phyloP scores from a whole-genome alignment of 2,888 invertebrate species.

The Tipula helvola region DNA sequence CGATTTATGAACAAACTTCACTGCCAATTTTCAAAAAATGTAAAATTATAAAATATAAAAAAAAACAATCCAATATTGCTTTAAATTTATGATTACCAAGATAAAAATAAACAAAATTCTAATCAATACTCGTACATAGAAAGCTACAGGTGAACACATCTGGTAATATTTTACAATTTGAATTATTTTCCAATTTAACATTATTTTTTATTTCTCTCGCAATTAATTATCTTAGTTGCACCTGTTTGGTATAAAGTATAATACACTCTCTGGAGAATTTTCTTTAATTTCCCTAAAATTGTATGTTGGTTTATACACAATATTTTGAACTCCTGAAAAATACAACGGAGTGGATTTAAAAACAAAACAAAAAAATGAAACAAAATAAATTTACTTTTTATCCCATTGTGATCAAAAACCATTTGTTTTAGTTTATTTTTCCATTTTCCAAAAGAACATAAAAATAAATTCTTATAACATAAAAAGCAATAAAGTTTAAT shows the following conservation, averaged over 20 bases:
- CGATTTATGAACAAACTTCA: neutral
- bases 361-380: neutral
- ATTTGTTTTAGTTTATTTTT: neutral
- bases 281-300: neutral
- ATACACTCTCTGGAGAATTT: neutral
- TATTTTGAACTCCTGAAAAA: neutral
- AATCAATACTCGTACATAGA: neutral
- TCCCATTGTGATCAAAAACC: neutral
- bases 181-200: neutral
- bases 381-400: neutral
- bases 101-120: neutral
- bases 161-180: neutral
- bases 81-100: neutral
- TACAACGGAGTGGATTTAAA: neutral
- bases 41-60: neutral
- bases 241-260: neutral
- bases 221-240: conserved; percentile 4
- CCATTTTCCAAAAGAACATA: neutral
- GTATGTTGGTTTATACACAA: neutral
- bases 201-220: neutral
- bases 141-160: neutral
- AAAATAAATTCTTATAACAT: neutral
- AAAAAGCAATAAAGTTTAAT: neutral
- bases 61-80: neutral
- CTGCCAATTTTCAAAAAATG: neutral